Evolutionary conservation across 2,797 vertebrate genomes (phyloP).

Genomic region (Enteromius trimaculatus): DNA sequence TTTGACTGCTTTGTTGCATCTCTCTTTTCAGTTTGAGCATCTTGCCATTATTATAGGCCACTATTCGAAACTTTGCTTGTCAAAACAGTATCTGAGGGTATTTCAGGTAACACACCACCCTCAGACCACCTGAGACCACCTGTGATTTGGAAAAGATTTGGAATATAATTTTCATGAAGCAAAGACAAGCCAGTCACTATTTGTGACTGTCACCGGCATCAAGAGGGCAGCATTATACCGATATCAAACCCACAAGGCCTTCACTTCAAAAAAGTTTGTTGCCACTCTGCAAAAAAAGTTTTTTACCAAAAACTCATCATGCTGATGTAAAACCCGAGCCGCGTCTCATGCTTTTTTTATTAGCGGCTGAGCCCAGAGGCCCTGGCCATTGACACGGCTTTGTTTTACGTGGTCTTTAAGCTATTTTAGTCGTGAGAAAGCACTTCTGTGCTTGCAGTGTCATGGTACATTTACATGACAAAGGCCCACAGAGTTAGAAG

Average conservation of each 20-base stretch:
- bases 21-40: neutral
- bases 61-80: neutral
- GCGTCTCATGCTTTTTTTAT: conserved; percentile 28
- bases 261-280: neutral
- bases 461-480: conserved; percentile 68
- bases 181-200: neutral
- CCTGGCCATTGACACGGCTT: conserved; percentile 54
- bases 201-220: conserved; percentile 34
- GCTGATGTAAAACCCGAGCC: neutral
- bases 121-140: neutral
- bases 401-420: conserved; percentile 60
- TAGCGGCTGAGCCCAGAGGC: conserved; percentile 42
- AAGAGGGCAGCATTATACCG: conserved; percentile 57
- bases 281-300: conserved; percentile 1
- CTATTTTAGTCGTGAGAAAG: conserved; percentile 65
- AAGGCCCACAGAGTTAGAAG: conserved; percentile 58
- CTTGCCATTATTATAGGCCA: neutral
- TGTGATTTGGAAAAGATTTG: neutral
- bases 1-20: neutral
- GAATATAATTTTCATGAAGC: neutral
- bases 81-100: neutral
- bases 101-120: neutral
- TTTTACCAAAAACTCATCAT: neutral
- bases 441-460: conserved; percentile 65
- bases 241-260: conserved; percentile 6